phyloP scores from a whole-genome alignment of 2,797 vertebrate species.

The Chrysocyon brachyurus region DNA sequence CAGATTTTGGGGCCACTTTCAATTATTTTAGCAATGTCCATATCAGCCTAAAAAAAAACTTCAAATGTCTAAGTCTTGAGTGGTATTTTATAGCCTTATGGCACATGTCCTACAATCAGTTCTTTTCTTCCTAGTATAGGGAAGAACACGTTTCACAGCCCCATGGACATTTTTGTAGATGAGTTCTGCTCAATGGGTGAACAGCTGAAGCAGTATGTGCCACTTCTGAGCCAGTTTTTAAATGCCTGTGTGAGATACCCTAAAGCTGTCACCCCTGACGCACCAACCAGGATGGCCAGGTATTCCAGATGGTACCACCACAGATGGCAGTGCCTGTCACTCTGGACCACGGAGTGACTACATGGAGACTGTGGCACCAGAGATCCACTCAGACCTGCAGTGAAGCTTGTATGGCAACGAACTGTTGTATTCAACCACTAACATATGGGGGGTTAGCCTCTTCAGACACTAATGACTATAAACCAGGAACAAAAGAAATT shows the following conservation, averaged over 20 bases:
- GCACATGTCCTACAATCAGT: fast-evolving
- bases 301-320: background rate
- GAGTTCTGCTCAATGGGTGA: background rate
- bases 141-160: fast-evolving
- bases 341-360: background rate
- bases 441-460: background rate
- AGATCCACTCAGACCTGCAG: background rate
- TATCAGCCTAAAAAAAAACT: background rate
- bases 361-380: background rate
- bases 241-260: background rate
- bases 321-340: background rate
- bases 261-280: fast-evolving
- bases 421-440: background rate
- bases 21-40: background rate
- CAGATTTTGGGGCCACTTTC: background rate
- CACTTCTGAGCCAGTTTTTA: background rate
- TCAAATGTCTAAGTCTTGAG: background rate
- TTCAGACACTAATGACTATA: background rate
- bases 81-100: background rate
- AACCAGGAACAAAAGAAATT: background rate
- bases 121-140: background rate
- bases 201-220: background rate
- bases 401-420: background rate
- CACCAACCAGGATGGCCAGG: background rate
- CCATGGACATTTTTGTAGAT: background rate